Evolutionary conservation across 2,113 vertebrate species (phyloP).

Genomic region (Chamaea fasciata): DNA sequence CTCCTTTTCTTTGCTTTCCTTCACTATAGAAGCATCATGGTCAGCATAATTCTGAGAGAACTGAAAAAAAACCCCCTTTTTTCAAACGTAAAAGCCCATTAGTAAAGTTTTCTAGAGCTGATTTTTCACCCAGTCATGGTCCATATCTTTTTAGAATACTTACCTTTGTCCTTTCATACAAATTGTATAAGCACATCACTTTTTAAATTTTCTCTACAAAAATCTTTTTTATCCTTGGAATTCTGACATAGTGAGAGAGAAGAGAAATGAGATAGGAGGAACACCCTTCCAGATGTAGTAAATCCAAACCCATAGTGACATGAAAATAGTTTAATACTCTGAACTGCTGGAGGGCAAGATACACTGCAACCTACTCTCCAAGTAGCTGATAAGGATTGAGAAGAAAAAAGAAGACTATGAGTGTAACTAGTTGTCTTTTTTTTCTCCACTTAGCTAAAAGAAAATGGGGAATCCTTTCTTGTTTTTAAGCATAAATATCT

Average conservation of each 20-base stretch:
- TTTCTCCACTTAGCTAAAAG: neutral
- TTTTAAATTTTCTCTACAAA: neutral
- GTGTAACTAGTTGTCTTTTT: neutral
- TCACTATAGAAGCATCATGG: neutral
- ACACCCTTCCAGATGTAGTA: neutral
- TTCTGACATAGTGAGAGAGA: neutral
- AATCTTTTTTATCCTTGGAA: neutral
- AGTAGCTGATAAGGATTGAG: neutral
- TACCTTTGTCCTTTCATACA: neutral
- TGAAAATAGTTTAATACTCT: neutral
- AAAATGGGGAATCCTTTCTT: neutral
- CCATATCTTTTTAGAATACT: neutral
- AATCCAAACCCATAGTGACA: neutral
- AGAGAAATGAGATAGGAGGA: neutral
- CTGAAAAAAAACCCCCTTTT: accelerated
- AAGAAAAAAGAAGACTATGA: neutral
- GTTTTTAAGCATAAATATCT: neutral
- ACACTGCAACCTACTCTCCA: neutral
- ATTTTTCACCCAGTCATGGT: neutral
- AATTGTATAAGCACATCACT: neutral
- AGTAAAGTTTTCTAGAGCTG: neutral
- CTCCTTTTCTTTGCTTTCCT: neutral
- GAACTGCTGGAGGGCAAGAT: neutral
- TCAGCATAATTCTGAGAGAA: neutral
- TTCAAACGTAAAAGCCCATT: neutral